These are phyloP conservation scores for Agapornis canus DNA, from an alignment of 2,797 vertebrate genomes.

Conservation along the genomic window DNA sequence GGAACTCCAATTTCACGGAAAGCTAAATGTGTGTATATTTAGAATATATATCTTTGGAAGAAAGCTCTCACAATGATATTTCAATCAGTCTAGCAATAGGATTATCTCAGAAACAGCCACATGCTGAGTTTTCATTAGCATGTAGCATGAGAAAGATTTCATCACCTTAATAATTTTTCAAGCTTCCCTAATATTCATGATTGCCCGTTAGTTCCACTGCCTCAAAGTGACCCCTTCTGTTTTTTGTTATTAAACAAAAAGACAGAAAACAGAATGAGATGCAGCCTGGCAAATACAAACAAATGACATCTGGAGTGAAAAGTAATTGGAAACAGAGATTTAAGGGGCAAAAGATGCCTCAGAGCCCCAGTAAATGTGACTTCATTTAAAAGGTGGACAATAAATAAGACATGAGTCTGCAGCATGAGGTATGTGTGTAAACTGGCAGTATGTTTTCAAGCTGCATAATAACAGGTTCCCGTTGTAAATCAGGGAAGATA, in stretches of 20 bases:
- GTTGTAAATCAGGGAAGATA: not conserved
- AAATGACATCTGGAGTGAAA: not conserved
- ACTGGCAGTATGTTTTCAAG: not conserved
- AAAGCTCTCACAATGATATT: constrained; percentile 7
- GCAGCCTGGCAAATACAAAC: constrained; percentile 25
- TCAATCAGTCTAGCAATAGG: constrained; percentile 34
- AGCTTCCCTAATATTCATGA: constrained; percentile 26
- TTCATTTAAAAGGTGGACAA: constrained; percentile 32
- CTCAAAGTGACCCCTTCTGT: constrained; percentile 44
- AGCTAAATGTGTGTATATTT: not conserved
- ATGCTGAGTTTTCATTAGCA: constrained; percentile 46
- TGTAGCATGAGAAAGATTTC: constrained; percentile 49
- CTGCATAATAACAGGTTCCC: not conserved
- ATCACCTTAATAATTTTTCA: constrained; percentile 54
- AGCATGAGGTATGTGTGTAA: not conserved
- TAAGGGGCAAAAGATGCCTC: constrained; percentile 1
- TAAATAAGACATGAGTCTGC: constrained; percentile 44
- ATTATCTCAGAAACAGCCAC: constrained; percentile 25
- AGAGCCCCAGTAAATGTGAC: constrained; percentile 6
- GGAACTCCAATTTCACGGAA: not conserved
- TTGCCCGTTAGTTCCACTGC: constrained; percentile 37
- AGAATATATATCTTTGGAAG: not conserved
- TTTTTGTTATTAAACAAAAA: constrained; percentile 26
- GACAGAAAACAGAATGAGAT: constrained; percentile 45
- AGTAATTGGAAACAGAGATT: constrained; percentile 35